These are phyloP conservation scores for Coryphaenoides rupestris DNA, from an alignment of 2,113 vertebrate genomes.

Conservation along the genomic window DNA sequence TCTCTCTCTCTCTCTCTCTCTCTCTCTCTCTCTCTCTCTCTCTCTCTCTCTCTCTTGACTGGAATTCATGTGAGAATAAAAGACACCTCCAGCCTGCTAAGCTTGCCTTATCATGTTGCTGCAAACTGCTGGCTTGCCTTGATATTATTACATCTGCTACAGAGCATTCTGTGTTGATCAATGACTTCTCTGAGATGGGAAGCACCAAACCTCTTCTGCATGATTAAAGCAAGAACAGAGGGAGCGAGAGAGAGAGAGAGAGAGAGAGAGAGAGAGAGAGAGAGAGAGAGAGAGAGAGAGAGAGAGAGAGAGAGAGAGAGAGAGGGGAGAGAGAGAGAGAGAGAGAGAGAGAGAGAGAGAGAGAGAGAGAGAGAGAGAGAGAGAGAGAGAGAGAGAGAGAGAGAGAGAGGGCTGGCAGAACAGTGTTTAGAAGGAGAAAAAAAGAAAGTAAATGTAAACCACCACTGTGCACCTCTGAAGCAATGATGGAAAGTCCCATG, in stretches of 20 bases:
- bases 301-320: too few relatives aligned
- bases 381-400: too few relatives aligned
- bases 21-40: too few relatives aligned
- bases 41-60: too few relatives aligned
- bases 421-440: constrained; percentile 47
- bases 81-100: neutral
- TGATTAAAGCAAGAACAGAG: constrained; percentile 41
- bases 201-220: constrained; percentile 44
- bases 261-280: too few relatives aligned
- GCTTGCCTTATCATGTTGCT: constrained; percentile 40
- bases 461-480: constrained; percentile 46
- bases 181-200: constrained; percentile 45
- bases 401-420: constrained; percentile 38
- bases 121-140: constrained; percentile 35
- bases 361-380: too few relatives aligned
- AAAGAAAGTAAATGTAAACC: constrained; percentile 48
- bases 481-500: constrained; percentile 71
- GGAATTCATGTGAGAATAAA: too few relatives aligned
- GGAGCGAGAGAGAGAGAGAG: too few relatives aligned
- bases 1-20: too few relatives aligned
- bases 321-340: too few relatives aligned
- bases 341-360: too few relatives aligned
- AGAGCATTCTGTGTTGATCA: constrained; percentile 25
- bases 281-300: too few relatives aligned
- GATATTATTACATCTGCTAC: constrained; percentile 45